Evolutionary conservation across 2,797 vertebrate genomes (phyloP).

Genomic region (Myiotriccus ornatus): DNA sequence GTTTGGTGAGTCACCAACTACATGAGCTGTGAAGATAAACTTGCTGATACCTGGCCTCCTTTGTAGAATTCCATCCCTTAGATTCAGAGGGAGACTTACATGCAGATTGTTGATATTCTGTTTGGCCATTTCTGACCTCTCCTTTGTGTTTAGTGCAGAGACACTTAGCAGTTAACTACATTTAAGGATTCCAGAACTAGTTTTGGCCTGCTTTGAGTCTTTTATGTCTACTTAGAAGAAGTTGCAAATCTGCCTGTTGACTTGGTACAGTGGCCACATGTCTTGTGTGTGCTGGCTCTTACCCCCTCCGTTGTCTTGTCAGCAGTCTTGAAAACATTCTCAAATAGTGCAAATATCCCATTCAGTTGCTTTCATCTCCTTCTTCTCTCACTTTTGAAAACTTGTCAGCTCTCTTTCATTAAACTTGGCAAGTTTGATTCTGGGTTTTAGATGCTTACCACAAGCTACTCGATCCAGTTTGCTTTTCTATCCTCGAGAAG

Average conservation of each 20-base stretch:
- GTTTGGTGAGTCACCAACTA: background rate
- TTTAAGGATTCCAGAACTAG: background rate
- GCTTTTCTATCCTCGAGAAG: background rate
- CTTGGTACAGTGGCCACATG: background rate
- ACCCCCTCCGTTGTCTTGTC: background rate
- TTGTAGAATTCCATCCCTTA: background rate
- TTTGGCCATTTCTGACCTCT: background rate
- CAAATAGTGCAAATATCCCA: background rate
- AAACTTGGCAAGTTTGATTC: background rate
- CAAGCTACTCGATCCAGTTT: background rate
- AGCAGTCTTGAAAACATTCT: background rate
- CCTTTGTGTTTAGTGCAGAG: background rate
- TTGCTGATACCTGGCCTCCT: background rate
- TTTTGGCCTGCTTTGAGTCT: background rate
- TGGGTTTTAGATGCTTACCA: background rate
- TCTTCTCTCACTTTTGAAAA: background rate
- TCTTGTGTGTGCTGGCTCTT: background rate
- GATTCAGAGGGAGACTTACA: background rate
- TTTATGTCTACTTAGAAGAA: background rate
- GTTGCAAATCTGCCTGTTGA: background rate
- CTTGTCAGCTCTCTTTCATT: background rate
- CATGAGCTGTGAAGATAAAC: background rate
- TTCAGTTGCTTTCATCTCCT: background rate
- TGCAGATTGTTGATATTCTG: background rate
- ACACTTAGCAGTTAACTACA: background rate